Evolutionary conservation across 1,140 invertebrate genomes (phyloP), one percentile per base, ranked within the genome.

Genomic region (Drosophila prosaltans): DNA sequence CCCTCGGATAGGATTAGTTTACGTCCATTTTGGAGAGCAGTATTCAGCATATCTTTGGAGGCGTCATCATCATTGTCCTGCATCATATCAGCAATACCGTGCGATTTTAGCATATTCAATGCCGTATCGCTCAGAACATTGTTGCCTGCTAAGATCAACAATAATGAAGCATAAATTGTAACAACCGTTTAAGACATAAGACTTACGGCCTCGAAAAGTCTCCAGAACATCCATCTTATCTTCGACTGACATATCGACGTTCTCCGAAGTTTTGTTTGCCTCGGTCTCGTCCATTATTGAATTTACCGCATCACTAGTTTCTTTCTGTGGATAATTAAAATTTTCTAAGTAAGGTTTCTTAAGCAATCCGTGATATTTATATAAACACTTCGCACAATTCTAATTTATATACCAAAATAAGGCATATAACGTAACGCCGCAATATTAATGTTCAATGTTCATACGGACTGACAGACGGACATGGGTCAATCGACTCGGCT

Each of bases 21-120:
- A 90, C 96, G 94, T 1, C 97, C 96, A 93, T 94, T 96, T 93
- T 97, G 95, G 79, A 97, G 93, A 9, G 96, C 96, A 62, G 95
- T 96, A 62, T 95, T 95, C 30, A 97, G 62, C 80, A 92, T 77
- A 63, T 91, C 89, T 59, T 91, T 92, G 2, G 90, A 94, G 43
- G 96, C 94, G 39, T 95, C 95, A 6, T 94, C 93, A 64, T 96
- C 95, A 64, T 88, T 88, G 39, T 86, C 83, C 45, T 86, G 68
- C 68, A 96, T 95, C 73, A 97, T 94, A 94, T 97, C 96, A 28
- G 95, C 95, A 55, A 97, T 97, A 41, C 96, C 96, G 91, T 97
- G 96, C 71, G 95, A 94, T 93, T 97, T 96, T 28, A 97, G 92
- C 91, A 96, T 93, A 84, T 95, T 94, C 73, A 96, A 91, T 79